Base-by-base conservation (phyloP, 2,113 vertebrate genomes). In the Hystrix brachyura region DNA sequence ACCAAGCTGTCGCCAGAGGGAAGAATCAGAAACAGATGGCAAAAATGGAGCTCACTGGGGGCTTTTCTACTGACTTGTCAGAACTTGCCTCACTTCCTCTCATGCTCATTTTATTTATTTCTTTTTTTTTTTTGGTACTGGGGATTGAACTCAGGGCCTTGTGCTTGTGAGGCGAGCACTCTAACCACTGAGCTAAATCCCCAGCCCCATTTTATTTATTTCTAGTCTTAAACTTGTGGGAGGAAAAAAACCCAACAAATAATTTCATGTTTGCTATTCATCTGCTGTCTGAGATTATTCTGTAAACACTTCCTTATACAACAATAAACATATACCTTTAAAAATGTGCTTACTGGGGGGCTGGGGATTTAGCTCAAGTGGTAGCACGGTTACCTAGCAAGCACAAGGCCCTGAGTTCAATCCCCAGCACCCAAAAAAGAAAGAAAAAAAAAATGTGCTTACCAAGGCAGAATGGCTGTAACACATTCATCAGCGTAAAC, bases 401-500 rank as follows among this genome's bases (percentile, higher is more conserved):
- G 38, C 38, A 38, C 38, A 38, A 38, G 38, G 38, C 38, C 38
- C 38, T 38, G 38, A 38, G 38, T 38, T 38, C 38, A 38, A 38
- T 38, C 38, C 38, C 38, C 38, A 38, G 38, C 38, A 38, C 38
- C 38, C 38, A 38, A 38, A 38, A 38, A 38, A 38, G 38, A 38
- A 38, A 38, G 38, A 38, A 38, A 38, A 38, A 38, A 53, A 72
- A 91, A 72, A 23, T 12, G 12, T 59, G 84, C 99, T 98, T 95
- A 99, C 99, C 99, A 89, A 99, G 97, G 97, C 99, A 99, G 98
- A 99, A 99, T 3, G 99, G 99, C 8, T 99, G 99, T 94, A 99
- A 97, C 14, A 99, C 82, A 69, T 98, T 98, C 10, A 98, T 57
- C 0, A 98, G 96, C 0, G 98, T 98, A 46, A 97, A 90, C 62